Percentiles rank a stretch among this genome's conserved stretches.
Conservation (phyloP, 2,113 vertebrate species). For the Dicerorhinus sumatrensis region DNA sequence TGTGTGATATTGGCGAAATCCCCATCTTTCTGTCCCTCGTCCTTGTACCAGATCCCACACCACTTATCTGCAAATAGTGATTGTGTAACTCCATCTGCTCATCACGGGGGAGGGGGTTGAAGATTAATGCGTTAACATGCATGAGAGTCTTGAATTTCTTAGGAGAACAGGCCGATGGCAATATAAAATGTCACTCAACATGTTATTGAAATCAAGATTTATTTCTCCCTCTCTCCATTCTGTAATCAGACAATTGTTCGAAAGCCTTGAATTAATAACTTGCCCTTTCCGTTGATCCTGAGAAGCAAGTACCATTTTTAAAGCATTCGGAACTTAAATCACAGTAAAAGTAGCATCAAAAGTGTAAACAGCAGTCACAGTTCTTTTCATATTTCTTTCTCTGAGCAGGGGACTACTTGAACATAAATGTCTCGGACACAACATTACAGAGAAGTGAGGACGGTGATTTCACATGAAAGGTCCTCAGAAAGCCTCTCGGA, state of each 20-base stretch:
- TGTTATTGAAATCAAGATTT: slow-evolving; percentile 37
- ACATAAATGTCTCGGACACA: not conserved
- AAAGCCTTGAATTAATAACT: not conserved
- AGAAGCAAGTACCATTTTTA: not conserved
- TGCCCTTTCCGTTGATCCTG: not conserved
- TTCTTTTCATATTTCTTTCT: not conserved
- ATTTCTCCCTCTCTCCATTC: not conserved
- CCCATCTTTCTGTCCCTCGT: not conserved
- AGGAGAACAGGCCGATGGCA: not conserved
- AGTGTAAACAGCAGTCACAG: not conserved
- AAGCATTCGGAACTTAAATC: not conserved
- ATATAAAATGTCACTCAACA: slow-evolving; percentile 46
- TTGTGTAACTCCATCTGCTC: not conserved
- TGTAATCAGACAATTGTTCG: not conserved
- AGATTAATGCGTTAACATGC: slow-evolving; percentile 34
- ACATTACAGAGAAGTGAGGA: not conserved
- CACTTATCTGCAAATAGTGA: not conserved
- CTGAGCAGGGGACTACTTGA: not conserved
- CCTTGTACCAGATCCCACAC: not conserved
- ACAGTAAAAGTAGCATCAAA: not conserved
- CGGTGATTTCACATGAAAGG: not conserved
- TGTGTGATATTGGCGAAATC: not conserved
- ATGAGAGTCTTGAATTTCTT: slow-evolving; percentile 29
- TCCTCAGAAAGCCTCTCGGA: not conserved
- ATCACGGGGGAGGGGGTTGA: not conserved